Conservation (phyloP, 2,113 vertebrate species). For the Psilopsiagon aymara region DNA sequence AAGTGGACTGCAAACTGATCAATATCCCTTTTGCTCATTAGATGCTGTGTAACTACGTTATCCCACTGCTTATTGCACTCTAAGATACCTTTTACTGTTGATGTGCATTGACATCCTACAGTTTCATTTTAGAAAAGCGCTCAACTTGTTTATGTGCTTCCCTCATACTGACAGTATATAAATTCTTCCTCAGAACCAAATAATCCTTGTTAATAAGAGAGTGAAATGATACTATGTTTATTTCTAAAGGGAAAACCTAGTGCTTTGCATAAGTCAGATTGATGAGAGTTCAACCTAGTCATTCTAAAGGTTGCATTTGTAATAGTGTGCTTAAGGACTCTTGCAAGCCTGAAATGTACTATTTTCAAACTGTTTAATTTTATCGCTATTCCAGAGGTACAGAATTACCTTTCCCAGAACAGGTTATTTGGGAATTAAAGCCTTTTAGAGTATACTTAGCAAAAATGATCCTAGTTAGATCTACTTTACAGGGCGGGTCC, state of each 20-base stretch:
- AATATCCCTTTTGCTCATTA: background rate
- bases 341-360: background rate
- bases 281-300: background rate
- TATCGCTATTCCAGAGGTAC: background rate
- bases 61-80: background rate
- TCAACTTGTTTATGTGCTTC: background rate
- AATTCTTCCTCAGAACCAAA: background rate
- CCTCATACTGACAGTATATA: background rate
- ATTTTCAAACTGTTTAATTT: constrained; percentile 5
- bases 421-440: background rate
- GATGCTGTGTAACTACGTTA: background rate
- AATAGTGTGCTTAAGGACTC: background rate
- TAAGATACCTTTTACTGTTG: background rate
- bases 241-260: background rate
- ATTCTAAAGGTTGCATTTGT: background rate
- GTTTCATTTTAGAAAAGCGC: background rate
- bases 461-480: background rate
- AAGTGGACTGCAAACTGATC: background rate
- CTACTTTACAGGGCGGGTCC: background rate
- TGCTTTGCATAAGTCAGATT: background rate
- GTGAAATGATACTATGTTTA: background rate
- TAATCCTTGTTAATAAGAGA: background rate
- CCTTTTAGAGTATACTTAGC: background rate
- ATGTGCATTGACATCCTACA: background rate
- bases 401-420: background rate